Evolutionary conservation across 2,888 invertebrate species (phyloP).

Genomic region (Chydorus sphaericus): DNA sequence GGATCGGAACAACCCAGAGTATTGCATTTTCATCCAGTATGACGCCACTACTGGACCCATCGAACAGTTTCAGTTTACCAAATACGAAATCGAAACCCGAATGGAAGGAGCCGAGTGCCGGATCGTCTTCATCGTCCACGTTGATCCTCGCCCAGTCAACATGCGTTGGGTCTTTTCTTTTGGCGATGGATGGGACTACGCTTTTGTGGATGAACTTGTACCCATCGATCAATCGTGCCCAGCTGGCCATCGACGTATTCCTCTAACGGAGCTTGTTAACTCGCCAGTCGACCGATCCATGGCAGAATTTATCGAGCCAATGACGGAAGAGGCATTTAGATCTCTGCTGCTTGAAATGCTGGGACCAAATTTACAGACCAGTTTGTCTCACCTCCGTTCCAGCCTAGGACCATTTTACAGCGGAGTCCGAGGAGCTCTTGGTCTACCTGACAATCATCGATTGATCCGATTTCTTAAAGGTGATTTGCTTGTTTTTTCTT

Average conservation of each 20-base stretch:
- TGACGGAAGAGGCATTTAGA: neutral
- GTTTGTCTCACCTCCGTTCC: neutral
- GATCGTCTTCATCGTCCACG: slow-evolving; percentile 6
- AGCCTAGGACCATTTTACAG: neutral
- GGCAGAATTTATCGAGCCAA: neutral
- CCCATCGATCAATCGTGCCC: neutral
- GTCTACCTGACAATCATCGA: neutral
- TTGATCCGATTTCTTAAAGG: slow-evolving; percentile 3
- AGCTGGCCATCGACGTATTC: neutral
- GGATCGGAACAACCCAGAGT: neutral
- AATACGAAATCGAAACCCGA: slow-evolving; percentile 5
- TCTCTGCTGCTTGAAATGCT: slow-evolving; percentile 7
- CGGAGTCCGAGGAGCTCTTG: neutral
- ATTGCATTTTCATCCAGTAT: neutral
- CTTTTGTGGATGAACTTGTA: slow-evolving; percentile 6
- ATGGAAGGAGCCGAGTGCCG: neutral
- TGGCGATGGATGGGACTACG: slow-evolving; percentile 11
- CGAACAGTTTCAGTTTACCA: slow-evolving; percentile 6
- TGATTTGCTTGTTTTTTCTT: neutral
- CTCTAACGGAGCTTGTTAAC: neutral
- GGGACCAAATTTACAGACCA: slow-evolving; percentile 1
- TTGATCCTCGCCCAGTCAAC: slow-evolving; percentile 5
- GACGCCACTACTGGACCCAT: slow-evolving; percentile 5
- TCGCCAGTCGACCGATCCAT: neutral
- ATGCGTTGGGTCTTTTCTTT: slow-evolving; percentile 11